These are phyloP conservation scores for Pygoscelis adeliae DNA, from an alignment of 2,113 vertebrate genomes.

Conservation along the genomic window DNA sequence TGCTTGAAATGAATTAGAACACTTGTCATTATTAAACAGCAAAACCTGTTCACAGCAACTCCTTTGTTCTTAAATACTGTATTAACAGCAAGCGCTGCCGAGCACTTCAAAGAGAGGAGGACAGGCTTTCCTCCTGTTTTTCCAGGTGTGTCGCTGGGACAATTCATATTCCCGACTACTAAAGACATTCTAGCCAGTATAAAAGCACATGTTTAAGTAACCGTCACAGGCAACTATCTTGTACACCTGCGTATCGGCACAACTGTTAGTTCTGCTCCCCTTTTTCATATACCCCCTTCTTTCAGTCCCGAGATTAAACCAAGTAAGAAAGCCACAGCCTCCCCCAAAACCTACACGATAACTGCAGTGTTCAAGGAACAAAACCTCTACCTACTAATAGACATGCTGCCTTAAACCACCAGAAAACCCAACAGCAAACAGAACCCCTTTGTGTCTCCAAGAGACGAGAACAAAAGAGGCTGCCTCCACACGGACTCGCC, in stretches of 20 bases:
- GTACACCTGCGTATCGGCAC: not conserved
- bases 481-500: not conserved
- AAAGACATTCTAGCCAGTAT: not conserved
- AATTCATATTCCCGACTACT: not conserved
- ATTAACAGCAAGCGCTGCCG: not conserved
- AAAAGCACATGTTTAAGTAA: not conserved
- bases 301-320: not conserved
- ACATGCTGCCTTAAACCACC: not conserved
- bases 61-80: slow-evolving; percentile 20
- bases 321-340: not conserved
- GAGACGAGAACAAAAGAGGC: slow-evolving; percentile 72
- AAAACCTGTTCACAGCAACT: not conserved
- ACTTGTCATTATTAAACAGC: not conserved
- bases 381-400: not conserved
- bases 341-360: not conserved
- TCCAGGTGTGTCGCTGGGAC: not conserved
- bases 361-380: not conserved
- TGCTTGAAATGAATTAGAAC: not conserved
- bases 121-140: too few relatives aligned
- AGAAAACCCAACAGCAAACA: rapidly evolving
- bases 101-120: not conserved
- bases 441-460: slow-evolving; percentile 60
- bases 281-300: not conserved
- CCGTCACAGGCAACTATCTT: not conserved
- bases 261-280: not conserved